Evolutionary conservation across 2,113 vertebrate species (phyloP).

Genomic region (Bostrychus sinensis): DNA sequence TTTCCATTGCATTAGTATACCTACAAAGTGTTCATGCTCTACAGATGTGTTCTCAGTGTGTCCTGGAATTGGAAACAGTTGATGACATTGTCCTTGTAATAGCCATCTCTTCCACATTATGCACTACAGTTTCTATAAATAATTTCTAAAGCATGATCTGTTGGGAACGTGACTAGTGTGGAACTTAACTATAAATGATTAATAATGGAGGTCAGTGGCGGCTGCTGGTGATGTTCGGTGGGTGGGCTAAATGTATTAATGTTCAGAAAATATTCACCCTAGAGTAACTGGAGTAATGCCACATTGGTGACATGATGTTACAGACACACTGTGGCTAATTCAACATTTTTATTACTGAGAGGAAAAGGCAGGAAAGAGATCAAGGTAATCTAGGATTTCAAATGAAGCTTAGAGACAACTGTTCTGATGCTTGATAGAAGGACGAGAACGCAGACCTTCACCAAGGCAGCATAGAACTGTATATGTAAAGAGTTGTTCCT

Average conservation of each 20-base stretch:
- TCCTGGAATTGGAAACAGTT: not conserved
- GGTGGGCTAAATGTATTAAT: not conserved
- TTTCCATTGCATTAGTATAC: not conserved
- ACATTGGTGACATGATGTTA: no score
- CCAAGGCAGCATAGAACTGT: no score
- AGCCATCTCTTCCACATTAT: no score
- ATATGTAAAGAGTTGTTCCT: no score
- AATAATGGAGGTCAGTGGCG: not conserved
- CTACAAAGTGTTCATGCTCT: not conserved
- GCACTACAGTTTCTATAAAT: not conserved
- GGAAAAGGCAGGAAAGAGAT: no score
- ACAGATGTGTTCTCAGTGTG: not conserved
- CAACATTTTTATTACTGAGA: no score
- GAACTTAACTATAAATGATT: not conserved
- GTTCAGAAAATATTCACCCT: conserved; percentile 5
- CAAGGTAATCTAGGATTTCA: no score
- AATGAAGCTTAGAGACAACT: no score
- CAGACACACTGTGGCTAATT: no score
- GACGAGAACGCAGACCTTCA: no score
- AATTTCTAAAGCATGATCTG: not conserved
- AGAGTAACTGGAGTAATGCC: no score
- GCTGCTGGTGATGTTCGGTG: not conserved
- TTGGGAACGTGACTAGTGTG: not conserved
- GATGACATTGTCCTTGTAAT: not conserved
- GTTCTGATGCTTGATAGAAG: no score